Conservation (phyloP, 2,888 invertebrate genomes). For the Lasioglossum figueresi region DNA sequence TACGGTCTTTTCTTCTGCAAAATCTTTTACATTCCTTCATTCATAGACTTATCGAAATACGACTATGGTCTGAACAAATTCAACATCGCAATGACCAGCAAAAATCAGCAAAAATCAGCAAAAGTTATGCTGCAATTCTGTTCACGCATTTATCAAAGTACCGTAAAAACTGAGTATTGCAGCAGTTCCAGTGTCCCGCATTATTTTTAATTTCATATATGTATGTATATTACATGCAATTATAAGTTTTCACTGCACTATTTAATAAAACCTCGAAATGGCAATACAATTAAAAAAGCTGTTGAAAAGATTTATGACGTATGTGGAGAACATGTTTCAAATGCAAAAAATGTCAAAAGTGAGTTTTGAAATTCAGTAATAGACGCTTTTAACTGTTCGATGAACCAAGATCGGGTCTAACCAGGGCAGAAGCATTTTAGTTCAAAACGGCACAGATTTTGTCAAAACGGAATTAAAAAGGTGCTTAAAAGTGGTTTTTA, state of each 20-base stretch:
- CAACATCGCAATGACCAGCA: background rate
- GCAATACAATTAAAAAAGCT: background rate
- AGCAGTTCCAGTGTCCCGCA: background rate
- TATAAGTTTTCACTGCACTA: background rate
- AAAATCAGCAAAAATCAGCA: background rate
- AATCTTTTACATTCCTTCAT: background rate
- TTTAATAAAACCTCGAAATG: background rate
- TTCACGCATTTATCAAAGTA: background rate
- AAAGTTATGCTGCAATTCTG: background rate
- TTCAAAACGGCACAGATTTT: background rate
- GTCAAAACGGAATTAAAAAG: background rate
- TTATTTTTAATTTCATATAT: background rate
- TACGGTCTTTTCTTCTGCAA: background rate
- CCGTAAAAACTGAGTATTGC: background rate
- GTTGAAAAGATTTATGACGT: background rate
- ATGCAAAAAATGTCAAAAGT: background rate
- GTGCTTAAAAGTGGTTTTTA: background rate
- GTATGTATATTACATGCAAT: background rate
- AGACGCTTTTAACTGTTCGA: background rate
- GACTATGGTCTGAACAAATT: background rate
- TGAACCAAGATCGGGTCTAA: no score
- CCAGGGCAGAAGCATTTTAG: background rate
- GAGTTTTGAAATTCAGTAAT: background rate
- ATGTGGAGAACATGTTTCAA: background rate
- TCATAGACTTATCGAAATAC: no score